phyloP scores from a whole-genome alignment of 2,888 invertebrate genomes.

The Chirona hameri region DNA sequence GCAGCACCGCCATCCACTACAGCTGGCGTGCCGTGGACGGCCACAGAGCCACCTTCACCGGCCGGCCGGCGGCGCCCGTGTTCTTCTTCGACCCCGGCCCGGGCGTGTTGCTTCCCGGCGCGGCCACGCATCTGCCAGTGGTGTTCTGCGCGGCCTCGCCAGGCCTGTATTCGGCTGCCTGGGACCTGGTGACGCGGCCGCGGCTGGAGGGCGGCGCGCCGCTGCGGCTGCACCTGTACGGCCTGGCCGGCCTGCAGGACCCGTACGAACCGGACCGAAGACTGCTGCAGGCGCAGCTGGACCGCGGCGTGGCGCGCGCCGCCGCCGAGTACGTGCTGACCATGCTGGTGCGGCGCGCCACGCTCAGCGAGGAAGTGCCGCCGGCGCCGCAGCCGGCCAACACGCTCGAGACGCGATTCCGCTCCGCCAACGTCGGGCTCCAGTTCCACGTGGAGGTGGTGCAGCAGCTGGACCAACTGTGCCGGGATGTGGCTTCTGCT shows the following conservation, averaged over 20 bases:
- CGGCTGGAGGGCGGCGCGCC: constrained; percentile 25
- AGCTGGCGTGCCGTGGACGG: neutral
- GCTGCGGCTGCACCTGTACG: neutral
- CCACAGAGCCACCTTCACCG: neutral
- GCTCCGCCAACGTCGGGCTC: neutral
- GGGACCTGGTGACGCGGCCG: constrained; percentile 24
- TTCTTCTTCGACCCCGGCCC: constrained; percentile 12
- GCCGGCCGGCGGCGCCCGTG: neutral
- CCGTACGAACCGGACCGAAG: constrained; percentile 22
- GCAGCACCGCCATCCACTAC: neutral
- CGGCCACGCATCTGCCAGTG: neutral
- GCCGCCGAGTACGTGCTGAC: neutral
- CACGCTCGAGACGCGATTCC: neutral
- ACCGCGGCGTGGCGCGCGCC: neutral
- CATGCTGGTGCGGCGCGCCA: constrained; percentile 25
- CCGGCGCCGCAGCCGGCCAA: constrained; percentile 24
- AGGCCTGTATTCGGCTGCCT: constrained; percentile 1
- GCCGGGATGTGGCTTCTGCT: neutral
- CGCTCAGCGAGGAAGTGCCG: constrained; percentile 24
- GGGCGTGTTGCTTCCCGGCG: constrained; percentile 22
- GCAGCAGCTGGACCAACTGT: neutral
- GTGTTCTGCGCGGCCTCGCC: neutral
- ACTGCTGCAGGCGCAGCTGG: neutral
- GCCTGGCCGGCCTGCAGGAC: constrained; percentile 23
- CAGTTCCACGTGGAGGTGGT: neutral